Evolutionary conservation across 2,888 invertebrate genomes (phyloP).

Genomic region (Cepaea hortensis): DNA sequence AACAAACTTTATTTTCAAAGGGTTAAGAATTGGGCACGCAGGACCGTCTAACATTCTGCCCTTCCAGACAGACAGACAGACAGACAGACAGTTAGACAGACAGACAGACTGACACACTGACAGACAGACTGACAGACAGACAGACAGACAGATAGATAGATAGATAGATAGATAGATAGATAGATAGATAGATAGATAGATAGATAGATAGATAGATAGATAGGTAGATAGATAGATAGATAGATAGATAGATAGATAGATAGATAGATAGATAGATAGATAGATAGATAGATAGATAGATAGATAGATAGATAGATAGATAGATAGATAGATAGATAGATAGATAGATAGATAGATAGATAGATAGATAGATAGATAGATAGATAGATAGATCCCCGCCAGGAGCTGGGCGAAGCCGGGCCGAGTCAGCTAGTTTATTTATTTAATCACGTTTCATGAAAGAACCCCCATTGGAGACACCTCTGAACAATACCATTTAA

Average conservation of each 20-base stretch:
- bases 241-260: conserved; percentile 7
- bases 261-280: conserved; percentile 7
- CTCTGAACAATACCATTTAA: too few relatives aligned
- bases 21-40: too few relatives aligned
- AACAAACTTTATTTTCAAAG: too few relatives aligned
- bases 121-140: too few relatives aligned
- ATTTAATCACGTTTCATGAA: too few relatives aligned
- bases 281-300: conserved; percentile 7
- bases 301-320: conserved; percentile 7
- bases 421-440: too few relatives aligned
- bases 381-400: background rate
- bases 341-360: conserved; percentile 7
- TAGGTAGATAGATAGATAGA: conserved; percentile 1
- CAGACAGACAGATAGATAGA: background rate
- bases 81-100: too few relatives aligned
- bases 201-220: conserved; percentile 7
- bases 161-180: conserved; percentile 1
- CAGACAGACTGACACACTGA: too few relatives aligned
- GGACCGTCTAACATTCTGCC: too few relatives aligned
- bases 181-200: conserved; percentile 7
- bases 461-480: too few relatives aligned
- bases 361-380: conserved; percentile 7
- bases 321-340: conserved; percentile 7
- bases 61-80: too few relatives aligned
- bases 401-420: background rate